Conservation (phyloP, 1,140 invertebrate genomes). For the Metaphire vulgaris region DNA sequence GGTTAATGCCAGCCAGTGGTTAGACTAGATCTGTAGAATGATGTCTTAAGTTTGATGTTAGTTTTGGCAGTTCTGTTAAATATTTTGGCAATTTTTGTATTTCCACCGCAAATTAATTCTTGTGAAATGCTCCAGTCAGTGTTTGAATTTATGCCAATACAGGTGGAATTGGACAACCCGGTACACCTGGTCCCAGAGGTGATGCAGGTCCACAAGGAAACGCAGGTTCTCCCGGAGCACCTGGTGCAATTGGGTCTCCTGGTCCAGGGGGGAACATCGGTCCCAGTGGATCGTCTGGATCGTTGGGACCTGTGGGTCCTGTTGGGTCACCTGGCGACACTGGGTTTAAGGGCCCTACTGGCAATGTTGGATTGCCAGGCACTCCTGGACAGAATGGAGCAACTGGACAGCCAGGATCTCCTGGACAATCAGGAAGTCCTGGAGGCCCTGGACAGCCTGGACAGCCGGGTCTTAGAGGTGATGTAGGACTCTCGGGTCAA, state of each 20-base stretch:
- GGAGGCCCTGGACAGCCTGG: neutral
- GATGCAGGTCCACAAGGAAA: conserved; percentile 14
- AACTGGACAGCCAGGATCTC: neutral
- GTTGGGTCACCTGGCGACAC: neutral
- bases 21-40: too few species aligned
- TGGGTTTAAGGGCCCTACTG: conserved; percentile 37
- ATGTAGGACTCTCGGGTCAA: neutral
- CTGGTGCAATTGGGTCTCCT: conserved; percentile 17
- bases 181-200: conserved; percentile 22
- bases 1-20: too few species aligned
- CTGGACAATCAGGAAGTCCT: conserved; percentile 7
- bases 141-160: too few species aligned
- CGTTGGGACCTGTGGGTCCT: conserved; percentile 7
- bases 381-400: conserved; percentile 55
- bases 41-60: too few species aligned
- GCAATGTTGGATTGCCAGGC: conserved; percentile 53
- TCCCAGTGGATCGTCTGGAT: conserved; percentile 58
- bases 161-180: conserved; percentile 21
- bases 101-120: too few species aligned
- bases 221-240: conserved; percentile 12
- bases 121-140: too few species aligned
- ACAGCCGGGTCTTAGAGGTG: conserved; percentile 8
- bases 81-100: too few species aligned
- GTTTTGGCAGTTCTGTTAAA: too few species aligned
- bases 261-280: conserved; percentile 62